These are phyloP conservation scores for Protobothrops mucrosquamatus DNA, from an alignment of 2,113 vertebrate species.

Conservation along the genomic window DNA sequence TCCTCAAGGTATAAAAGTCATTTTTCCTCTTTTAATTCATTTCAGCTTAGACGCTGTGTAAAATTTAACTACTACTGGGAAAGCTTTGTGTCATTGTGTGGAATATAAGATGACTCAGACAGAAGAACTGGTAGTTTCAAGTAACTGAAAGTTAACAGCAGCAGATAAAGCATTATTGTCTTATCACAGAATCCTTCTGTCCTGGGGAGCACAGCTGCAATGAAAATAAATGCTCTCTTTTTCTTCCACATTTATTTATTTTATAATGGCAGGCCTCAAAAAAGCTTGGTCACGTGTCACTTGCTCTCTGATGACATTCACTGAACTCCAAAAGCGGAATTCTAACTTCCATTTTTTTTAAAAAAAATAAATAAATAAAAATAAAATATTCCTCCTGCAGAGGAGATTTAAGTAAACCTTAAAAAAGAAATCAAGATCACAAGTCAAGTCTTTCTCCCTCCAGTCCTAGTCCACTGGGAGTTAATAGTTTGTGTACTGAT, in stretches of 20 bases:
- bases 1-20: neutral
- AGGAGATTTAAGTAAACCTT: neutral
- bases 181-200: slow-evolving; percentile 77
- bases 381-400: neutral
- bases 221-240: slow-evolving; percentile 79
- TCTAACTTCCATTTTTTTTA: neutral
- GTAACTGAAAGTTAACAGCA: slow-evolving; percentile 74
- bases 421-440: neutral
- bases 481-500: neutral
- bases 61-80: slow-evolving; percentile 35
- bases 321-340: neutral
- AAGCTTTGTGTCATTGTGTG: slow-evolving; percentile 63
- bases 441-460: neutral
- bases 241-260: slow-evolving; percentile 60
- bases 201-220: slow-evolving; percentile 77
- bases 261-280: slow-evolving; percentile 39
- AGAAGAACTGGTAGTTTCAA: slow-evolving; percentile 74
- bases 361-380: neutral
- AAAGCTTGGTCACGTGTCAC: slow-evolving; percentile 12
- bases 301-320: neutral
- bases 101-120: slow-evolving; percentile 55
- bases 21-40: slow-evolving; percentile 43
- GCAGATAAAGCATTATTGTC: slow-evolving; percentile 83
- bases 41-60: slow-evolving; percentile 20
- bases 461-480: neutral